Evolutionary conservation across 2,113 vertebrate genomes (phyloP).

Genomic region (Coptodon bakossiorum): DNA sequence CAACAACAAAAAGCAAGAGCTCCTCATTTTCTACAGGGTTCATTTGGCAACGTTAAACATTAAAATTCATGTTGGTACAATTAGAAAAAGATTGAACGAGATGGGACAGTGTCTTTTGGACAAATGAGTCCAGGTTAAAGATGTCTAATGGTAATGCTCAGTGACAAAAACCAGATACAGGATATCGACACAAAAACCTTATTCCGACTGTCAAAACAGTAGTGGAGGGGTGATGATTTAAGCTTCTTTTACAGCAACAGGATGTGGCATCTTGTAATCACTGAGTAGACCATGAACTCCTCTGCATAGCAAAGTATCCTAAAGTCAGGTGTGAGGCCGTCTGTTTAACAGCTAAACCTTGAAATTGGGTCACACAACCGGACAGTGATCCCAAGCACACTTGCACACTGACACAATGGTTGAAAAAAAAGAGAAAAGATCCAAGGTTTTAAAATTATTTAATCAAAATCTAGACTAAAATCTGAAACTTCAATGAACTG

Average conservation of each 20-base stretch:
- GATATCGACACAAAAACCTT: background rate
- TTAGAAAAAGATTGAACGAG: background rate
- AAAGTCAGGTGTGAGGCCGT: background rate
- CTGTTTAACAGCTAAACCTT: background rate
- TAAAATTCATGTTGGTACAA: background rate
- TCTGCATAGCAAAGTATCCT: background rate
- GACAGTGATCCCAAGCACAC: background rate
- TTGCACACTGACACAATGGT: background rate
- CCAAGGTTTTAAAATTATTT: background rate
- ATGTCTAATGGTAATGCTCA: background rate
- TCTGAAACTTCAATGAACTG: background rate
- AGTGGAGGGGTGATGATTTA: background rate
- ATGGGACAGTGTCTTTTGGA: background rate
- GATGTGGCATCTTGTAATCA: background rate
- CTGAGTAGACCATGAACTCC: background rate
- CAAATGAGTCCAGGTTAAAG: background rate
- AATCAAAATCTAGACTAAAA: background rate
- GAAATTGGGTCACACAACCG: background rate
- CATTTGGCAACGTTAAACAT: background rate
- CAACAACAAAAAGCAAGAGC: background rate
- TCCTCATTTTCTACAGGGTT: background rate
- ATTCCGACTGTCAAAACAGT: background rate
- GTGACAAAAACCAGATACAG: background rate
- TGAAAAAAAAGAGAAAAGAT: background rate
- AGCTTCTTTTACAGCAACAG: background rate